Evolutionary conservation across 2,888 invertebrate genomes (phyloP), one percentile per base, ranked within the genome.

Genomic region (Sarcophaga subvicina): DNA sequence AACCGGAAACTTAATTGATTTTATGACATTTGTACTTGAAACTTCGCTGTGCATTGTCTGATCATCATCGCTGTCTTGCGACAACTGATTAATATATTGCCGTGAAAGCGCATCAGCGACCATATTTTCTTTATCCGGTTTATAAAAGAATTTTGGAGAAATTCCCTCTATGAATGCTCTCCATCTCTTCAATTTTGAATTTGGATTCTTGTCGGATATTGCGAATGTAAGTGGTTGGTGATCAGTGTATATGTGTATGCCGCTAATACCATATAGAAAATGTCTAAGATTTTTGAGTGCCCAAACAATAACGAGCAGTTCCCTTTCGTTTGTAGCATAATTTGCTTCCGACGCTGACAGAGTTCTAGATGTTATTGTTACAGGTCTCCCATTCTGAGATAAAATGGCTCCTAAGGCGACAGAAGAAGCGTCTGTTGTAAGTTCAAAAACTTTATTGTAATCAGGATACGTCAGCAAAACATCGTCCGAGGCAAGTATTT

Each of bases 61-160:
- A 17, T 20, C 20, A 12, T 49, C 49, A 49, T 64, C 72, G 20
- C 47, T 47, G 47, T 47, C 47, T 47, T 72, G 49, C 25, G 69
- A 20, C 3, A 86, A 49, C 63, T 83, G 77, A 64, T 80, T 86
- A 59, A 67, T 69, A 63, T 81, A 87, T 59, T 77, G 60, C 59
- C 71, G 47, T 37, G 62, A 83, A 12, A 59, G 71, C 63, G 60
- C 4, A 37, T 27, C 54, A 20, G 54, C 63, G 22, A 63, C 22
- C 17, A 63, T 10, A 22, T 76, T 76, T 14, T 66, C 66, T 45
- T 54, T 66, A 5, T 54, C 66, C 8, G 75, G 64, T 64, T 75
- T 63, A 47, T 63, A 75, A n/a, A 75, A 22, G 22, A 75, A 75
- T 47, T 75, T 72, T 37, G 72, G 37, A 11, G 72, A 60, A 45